Evolutionary conservation across 2,797 vertebrate species (phyloP).

Genomic region (Sebastes taczanowskii): DNA sequence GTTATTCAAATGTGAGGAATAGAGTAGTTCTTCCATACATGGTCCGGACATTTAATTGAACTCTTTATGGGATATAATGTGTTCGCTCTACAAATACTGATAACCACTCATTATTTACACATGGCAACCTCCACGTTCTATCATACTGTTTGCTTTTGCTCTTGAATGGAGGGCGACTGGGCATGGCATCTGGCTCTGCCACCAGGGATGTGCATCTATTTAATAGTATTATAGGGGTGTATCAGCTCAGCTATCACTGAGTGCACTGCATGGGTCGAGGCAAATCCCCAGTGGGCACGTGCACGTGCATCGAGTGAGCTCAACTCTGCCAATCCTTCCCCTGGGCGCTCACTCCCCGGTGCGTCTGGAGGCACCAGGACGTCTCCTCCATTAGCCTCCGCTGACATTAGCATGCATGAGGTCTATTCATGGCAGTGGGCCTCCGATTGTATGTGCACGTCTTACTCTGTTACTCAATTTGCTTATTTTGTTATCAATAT

Average conservation of each 20-base stretch:
- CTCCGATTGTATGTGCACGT: slow-evolving; percentile 5
- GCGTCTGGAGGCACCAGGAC: slow-evolving; percentile 43
- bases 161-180: slow-evolving; percentile 41
- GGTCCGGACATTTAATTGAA: slow-evolving; percentile 40
- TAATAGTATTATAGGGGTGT: slow-evolving; percentile 59
- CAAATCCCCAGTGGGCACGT: slow-evolving; percentile 54
- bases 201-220: slow-evolving; percentile 53
- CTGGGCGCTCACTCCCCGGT: slow-evolving; percentile 16
- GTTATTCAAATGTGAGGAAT: slow-evolving; percentile 73
- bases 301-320: slow-evolving; percentile 26
- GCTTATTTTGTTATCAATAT: slow-evolving; percentile 58
- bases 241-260: slow-evolving; percentile 55
- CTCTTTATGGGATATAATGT: slow-evolving; percentile 38
- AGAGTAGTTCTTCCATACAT: slow-evolving; percentile 41
- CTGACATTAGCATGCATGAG: slow-evolving; percentile 57
- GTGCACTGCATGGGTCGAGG: slow-evolving; percentile 36
- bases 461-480: slow-evolving; percentile 10
- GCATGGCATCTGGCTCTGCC: slow-evolving; percentile 47
- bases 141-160: slow-evolving; percentile 42
- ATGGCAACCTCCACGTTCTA: slow-evolving; percentile 26
- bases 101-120: slow-evolving; percentile 49
- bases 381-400: slow-evolving; percentile 39
- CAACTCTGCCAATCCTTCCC: slow-evolving; percentile 56
- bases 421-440: slow-evolving; percentile 26
- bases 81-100: slow-evolving; percentile 35